Percentiles rank a stretch among this genome's conserved stretches.
These are phyloP conservation scores for Varanus salvator DNA, from an alignment of 2,113 vertebrate genomes.

Conservation along the genomic window DNA sequence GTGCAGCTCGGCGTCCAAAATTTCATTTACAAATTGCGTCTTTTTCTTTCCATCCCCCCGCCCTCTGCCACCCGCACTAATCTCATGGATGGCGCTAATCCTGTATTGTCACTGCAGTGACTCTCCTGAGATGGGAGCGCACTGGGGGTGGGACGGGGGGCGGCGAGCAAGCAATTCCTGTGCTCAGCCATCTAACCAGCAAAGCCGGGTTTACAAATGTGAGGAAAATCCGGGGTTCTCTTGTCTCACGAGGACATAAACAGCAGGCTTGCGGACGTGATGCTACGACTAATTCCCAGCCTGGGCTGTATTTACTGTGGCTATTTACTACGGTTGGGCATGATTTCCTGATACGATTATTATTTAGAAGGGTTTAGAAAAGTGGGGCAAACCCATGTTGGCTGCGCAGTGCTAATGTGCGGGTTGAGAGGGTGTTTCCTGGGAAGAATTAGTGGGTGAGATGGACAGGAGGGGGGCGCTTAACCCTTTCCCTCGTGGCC, in stretches of 20 bases:
- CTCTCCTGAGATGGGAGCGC: conserved; percentile 18
- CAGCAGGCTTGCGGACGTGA: not conserved
- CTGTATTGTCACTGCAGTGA: not conserved
- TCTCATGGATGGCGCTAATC: not conserved
- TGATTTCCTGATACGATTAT: conserved; percentile 10
- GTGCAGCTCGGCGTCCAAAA: not conserved
- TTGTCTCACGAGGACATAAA: conserved; percentile 47
- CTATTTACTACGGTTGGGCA: conserved; percentile 20
- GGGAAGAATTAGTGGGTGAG: not conserved
- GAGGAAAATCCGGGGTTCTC: conserved; percentile 23
- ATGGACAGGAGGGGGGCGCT: not conserved
- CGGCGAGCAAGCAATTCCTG: not conserved
- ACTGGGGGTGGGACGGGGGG: not conserved
- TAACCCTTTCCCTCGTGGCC: not conserved
- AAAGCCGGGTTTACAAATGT: conserved; percentile 39
- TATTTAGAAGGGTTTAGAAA: not conserved
- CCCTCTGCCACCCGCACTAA: not conserved
- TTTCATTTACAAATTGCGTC: not conserved
- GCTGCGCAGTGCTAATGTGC: not conserved
- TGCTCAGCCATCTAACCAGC: not conserved
- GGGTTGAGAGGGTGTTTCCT: not conserved
- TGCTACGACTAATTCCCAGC: not conserved
- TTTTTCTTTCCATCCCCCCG: no score
- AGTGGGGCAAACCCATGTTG: not conserved
- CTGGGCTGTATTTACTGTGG: conserved; percentile 34